Percentiles rank a stretch among this genome's conserved stretches.
Evolutionary conservation across 2,797 vertebrate genomes (phyloP).

Genomic region (Rachycentron canadum): DNA sequence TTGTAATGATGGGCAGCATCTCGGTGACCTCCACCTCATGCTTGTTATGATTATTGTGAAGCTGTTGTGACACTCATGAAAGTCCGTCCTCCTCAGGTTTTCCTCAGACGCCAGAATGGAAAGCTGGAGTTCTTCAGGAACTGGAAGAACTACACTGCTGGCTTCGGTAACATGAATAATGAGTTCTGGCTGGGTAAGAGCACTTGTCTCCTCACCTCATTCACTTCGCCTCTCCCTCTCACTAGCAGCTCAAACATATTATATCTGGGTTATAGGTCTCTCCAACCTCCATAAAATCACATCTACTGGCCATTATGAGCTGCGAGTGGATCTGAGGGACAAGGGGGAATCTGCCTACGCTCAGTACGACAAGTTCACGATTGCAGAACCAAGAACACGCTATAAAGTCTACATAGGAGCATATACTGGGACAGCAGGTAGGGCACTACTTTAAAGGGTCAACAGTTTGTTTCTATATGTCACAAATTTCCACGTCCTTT

Average conservation of each 20-base stretch:
- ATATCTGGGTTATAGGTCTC: slow-evolving; percentile 84
- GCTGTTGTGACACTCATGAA: slow-evolving; percentile 35
- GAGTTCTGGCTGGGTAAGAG: slow-evolving; percentile 96
- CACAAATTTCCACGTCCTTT: too few relatives aligned
- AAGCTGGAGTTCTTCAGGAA: slow-evolving; percentile 93
- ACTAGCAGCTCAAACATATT: neutral
- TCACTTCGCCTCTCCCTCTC: neutral
- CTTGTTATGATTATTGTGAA: slow-evolving; percentile 22
- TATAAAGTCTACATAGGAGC: slow-evolving; percentile 90
- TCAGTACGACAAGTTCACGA: slow-evolving; percentile 89
- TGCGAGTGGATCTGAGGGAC: slow-evolving; percentile 93
- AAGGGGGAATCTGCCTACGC: slow-evolving; percentile 87
- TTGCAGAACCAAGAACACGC: slow-evolving; percentile 89
- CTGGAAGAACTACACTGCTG: slow-evolving; percentile 93
- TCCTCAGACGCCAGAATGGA: slow-evolving; percentile 92
- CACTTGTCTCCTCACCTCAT: neutral
- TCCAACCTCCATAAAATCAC: slow-evolving; percentile 94
- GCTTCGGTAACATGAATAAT: slow-evolving; percentile 91
- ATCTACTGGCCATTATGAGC: slow-evolving; percentile 89
- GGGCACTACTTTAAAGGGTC: neutral
- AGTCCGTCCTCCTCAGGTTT: slow-evolving; percentile 84
- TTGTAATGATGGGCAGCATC: slow-evolving; percentile 14
- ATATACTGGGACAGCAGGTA: slow-evolving; percentile 94
- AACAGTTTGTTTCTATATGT: too few relatives aligned
- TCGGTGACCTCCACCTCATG: neutral